Evolutionary conservation across 2,888 invertebrate species (phyloP).

Genomic region (Brenthis hecate): DNA sequence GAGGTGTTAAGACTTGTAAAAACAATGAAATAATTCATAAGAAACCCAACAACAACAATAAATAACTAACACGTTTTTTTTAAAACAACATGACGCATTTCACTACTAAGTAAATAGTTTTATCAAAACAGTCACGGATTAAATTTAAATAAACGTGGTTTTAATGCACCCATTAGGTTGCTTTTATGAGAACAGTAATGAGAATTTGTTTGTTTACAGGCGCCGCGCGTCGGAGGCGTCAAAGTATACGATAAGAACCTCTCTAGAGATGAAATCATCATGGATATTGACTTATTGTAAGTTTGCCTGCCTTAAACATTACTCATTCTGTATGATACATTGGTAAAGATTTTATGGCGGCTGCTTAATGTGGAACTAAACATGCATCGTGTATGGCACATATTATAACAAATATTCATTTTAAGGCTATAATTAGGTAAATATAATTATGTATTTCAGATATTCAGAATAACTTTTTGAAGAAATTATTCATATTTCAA

Average conservation of each 20-base stretch:
- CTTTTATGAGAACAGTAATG: slow-evolving; percentile 13
- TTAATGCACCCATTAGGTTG: slow-evolving; percentile 13
- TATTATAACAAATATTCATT: too few species aligned
- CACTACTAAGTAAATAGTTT: not conserved
- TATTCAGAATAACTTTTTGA: too few species aligned
- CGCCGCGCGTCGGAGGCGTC: slow-evolving; percentile 95
- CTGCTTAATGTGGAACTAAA: too few species aligned
- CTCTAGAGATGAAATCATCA: slow-evolving; percentile 96
- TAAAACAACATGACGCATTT: not conserved
- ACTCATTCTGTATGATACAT: too few species aligned
- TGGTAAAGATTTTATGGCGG: too few species aligned
- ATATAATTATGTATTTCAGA: too few species aligned
- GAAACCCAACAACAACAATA: not conserved
- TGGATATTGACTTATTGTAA: slow-evolving; percentile 97
- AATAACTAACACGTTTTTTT: not conserved
- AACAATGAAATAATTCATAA: too few species aligned
- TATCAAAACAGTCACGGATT: not conserved
- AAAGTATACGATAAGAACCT: slow-evolving; percentile 98
- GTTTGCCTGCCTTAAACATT: slow-evolving; percentile 53
- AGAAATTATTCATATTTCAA: too few species aligned
- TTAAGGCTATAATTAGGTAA: too few species aligned
- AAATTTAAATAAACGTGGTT: slow-evolving; percentile 10
- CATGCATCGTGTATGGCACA: too few species aligned
- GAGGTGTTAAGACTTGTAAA: too few species aligned
- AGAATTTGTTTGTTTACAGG: slow-evolving; percentile 80